phyloP scores from a whole-genome alignment of 2,113 vertebrate genomes.

The Tyrannus savana region DNA sequence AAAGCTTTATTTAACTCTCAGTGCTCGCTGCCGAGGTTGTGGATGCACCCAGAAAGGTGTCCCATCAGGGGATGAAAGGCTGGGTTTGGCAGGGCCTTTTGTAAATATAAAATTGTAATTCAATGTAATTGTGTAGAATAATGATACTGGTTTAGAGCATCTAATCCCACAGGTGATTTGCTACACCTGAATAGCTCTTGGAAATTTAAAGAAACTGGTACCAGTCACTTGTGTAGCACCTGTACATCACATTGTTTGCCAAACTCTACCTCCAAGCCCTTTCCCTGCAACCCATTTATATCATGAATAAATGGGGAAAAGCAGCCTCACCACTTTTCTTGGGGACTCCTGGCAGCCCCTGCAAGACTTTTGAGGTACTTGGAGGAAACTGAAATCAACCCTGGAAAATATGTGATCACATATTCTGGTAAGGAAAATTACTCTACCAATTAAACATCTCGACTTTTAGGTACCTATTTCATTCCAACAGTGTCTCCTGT shows the following conservation, averaged over 20 bases:
- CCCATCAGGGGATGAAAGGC: neutral
- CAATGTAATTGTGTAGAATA: neutral
- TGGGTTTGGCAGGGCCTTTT: neutral
- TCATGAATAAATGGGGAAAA: neutral
- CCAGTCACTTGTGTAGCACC: neutral
- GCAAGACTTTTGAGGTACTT: neutral
- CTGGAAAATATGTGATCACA: neutral
- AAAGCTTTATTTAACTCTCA: constrained; percentile 79
- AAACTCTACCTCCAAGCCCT: neutral
- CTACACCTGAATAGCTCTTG: neutral
- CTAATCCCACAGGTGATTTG: neutral
- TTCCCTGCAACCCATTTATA: neutral
- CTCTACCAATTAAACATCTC: constrained; percentile 28
- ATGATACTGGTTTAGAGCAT: neutral
- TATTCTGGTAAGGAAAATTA: neutral
- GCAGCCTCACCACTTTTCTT: neutral
- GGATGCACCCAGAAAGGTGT: neutral
- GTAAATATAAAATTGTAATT: neutral
- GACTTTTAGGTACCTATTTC: constrained; percentile 34
- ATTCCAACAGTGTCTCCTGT: constrained; percentile 20
- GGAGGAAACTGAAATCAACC: neutral
- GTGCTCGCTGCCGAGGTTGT: neutral
- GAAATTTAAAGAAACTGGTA: neutral
- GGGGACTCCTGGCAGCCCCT: neutral
- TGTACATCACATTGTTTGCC: neutral